Conservation (phyloP, 2,888 invertebrate species). For the Lasioglossum villosulum region DNA sequence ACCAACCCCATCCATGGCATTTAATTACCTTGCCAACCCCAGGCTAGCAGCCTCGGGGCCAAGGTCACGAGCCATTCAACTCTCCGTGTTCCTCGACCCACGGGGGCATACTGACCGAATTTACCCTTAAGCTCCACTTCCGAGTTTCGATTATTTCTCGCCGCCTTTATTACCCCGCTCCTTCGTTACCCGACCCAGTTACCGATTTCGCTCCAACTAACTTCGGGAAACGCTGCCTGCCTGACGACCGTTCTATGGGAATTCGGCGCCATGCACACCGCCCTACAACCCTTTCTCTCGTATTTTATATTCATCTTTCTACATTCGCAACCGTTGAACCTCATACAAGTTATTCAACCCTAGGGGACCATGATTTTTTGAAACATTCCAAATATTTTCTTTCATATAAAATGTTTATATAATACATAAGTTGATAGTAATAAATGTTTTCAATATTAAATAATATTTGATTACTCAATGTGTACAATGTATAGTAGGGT, state of each 20-base stretch:
- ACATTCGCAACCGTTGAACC: background rate
- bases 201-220: constrained; percentile 1
- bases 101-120: constrained; percentile 83
- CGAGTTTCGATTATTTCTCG: constrained; percentile 67
- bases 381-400: background rate
- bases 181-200: constrained; percentile 47
- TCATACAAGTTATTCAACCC: background rate
- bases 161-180: constrained; percentile 49
- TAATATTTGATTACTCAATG: background rate
- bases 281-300: background rate
- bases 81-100: constrained; percentile 78
- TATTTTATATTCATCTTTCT: background rate
- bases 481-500: background rate
- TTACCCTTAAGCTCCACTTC: constrained; percentile 75
- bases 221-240: background rate
- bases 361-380: background rate
- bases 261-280: too few relatives aligned
- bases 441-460: background rate
- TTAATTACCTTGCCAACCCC: constrained; percentile 83
- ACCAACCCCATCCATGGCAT: constrained; percentile 83
- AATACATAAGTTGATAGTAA: background rate
- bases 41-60: constrained; percentile 81
- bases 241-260: background rate
- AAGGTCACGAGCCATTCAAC: constrained; percentile 84
- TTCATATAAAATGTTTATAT: background rate